These are phyloP conservation scores for Hemiscyllium ocellatum DNA, from an alignment of 2,113 vertebrate genomes.

Conservation along the genomic window DNA sequence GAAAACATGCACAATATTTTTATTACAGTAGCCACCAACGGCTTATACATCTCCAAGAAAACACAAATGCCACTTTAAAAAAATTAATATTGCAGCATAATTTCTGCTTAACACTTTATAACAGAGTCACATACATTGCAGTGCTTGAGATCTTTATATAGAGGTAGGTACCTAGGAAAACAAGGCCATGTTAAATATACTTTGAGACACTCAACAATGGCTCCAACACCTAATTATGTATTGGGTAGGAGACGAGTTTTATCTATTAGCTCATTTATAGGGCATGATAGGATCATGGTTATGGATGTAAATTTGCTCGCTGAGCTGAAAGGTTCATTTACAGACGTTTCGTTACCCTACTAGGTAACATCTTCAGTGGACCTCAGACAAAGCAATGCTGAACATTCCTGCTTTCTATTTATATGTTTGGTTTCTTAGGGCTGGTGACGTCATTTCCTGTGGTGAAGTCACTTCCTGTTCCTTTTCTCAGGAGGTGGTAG, in stretches of 20 bases:
- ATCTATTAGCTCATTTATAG: not conserved
- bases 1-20: not conserved
- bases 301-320: not conserved
- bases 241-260: not conserved
- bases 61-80: not conserved
- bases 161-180: not conserved
- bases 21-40: not conserved
- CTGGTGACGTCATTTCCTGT: too few relatives aligned
- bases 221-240: not conserved
- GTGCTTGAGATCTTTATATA: not conserved
- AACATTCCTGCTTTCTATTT: too few relatives aligned
- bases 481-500: too few relatives aligned
- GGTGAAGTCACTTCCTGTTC: too few relatives aligned
- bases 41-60: not conserved
- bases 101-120: not conserved
- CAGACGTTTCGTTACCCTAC: too few relatives aligned
- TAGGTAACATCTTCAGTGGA: too few relatives aligned
- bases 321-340: too few relatives aligned
- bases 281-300: not conserved
- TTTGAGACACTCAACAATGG: not conserved
- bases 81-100: not conserved
- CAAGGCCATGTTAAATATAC: not conserved
- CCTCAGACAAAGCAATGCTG: too few relatives aligned
- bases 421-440: too few relatives aligned
- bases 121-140: not conserved